Conservation (phyloP, 1,140 invertebrate species). For the Drosophila virilis region DNA sequence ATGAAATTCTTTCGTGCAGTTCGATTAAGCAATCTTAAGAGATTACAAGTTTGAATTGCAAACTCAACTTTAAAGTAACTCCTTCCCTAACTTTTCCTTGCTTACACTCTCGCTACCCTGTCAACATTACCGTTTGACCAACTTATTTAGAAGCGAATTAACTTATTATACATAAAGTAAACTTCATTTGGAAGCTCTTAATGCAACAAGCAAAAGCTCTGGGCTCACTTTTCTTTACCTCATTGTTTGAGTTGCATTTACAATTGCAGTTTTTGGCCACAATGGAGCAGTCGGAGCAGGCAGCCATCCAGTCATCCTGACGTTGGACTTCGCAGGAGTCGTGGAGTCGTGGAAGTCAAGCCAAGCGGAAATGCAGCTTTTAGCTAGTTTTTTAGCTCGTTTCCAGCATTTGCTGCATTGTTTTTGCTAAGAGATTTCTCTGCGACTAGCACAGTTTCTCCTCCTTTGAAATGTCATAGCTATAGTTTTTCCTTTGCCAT, state of each 20-base stretch:
- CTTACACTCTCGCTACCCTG: constrained; percentile 1
- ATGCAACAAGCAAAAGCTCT: constrained; percentile 68
- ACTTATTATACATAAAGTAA: constrained; percentile 81
- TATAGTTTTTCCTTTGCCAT: constrained; percentile 32
- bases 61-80: constrained; percentile 1
- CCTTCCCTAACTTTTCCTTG: not conserved
- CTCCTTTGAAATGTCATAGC: constrained; percentile 61
- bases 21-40: constrained; percentile 4
- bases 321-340: constrained; percentile 26
- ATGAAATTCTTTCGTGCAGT: not conserved
- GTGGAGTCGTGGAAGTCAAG: constrained; percentile 68
- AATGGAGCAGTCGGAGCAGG: constrained; percentile 45
- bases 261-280: constrained; percentile 57
- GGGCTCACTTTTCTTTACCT: constrained; percentile 46
- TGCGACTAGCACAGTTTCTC: constrained; percentile 71
- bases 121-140: constrained; percentile 59
- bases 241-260: constrained; percentile 71
- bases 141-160: constrained; percentile 81
- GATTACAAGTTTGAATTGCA: constrained; percentile 12
- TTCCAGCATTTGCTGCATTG: constrained; percentile 52
- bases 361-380: constrained; percentile 80
- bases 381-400: constrained; percentile 78
- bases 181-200: constrained; percentile 73
- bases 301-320: constrained; percentile 24
- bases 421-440: constrained; percentile 62